A percentile compares a stretch with the other conserved stretches of the same genome.
phyloP scores from a whole-genome alignment of 2,888 invertebrate species.

The Cataglyphis livida region DNA sequence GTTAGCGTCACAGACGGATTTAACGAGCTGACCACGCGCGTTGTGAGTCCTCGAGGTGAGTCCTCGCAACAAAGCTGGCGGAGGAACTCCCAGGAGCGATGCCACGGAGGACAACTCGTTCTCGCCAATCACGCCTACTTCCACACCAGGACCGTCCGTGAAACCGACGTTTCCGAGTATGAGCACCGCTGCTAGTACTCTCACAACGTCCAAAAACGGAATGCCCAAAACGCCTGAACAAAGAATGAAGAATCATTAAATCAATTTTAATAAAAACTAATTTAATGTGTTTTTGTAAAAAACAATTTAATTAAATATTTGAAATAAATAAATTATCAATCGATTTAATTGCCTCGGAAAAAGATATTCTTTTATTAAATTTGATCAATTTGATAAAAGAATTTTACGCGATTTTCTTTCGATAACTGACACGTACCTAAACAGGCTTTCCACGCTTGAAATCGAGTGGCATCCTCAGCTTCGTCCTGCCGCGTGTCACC shows the following conservation, averaged over 20 bases:
- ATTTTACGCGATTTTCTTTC: background rate
- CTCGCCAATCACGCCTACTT: slow-evolving; percentile 93
- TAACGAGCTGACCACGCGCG: slow-evolving; percentile 92
- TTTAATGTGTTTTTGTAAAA: background rate
- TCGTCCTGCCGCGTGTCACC: slow-evolving; percentile 92
- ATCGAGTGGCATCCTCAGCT: slow-evolving; percentile 90
- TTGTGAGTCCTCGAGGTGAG: slow-evolving; percentile 94
- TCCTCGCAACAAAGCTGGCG: slow-evolving; percentile 92
- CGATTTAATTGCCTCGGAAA: background rate
- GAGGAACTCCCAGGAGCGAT: slow-evolving; percentile 92
- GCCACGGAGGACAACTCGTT: slow-evolving; percentile 95
- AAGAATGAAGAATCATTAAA: background rate
- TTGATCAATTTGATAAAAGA: too few relatives aligned
- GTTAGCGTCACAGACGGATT: slow-evolving; percentile 93
- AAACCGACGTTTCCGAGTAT: slow-evolving; percentile 97
- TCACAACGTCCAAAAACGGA: slow-evolving; percentile 96
- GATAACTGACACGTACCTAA: slow-evolving; percentile 86
- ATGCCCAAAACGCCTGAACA: slow-evolving; percentile 92
- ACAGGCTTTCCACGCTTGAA: slow-evolving; percentile 97
- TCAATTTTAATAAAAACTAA: background rate
- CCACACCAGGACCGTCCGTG: slow-evolving; percentile 91
- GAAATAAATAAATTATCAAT: background rate
- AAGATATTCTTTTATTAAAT: background rate
- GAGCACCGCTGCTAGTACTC: slow-evolving; percentile 95
- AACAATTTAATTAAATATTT: background rate